These are phyloP conservation scores for Brenthis hecate DNA, from an alignment of 2,888 invertebrate genomes.

Conservation along the genomic window DNA sequence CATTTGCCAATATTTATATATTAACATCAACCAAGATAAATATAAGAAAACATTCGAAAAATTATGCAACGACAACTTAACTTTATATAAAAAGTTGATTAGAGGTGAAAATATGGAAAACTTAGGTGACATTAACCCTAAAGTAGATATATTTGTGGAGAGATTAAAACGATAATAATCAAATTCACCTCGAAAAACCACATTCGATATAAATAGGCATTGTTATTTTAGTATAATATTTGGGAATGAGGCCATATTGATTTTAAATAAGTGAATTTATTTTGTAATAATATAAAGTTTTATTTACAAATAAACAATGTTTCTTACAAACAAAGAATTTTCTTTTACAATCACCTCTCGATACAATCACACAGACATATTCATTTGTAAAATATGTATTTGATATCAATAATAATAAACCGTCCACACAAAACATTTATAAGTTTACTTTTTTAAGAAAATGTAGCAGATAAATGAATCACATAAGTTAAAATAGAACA, in stretches of 20 bases:
- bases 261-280: conserved; percentile 10
- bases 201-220: background rate
- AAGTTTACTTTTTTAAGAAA: too few relatives aligned
- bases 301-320: conserved; percentile 26
- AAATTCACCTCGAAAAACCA: background rate
- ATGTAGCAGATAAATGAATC: too few relatives aligned
- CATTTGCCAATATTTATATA: conserved; percentile 1
- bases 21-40: conserved; percentile 15
- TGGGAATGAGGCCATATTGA: background rate
- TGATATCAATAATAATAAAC: too few relatives aligned
- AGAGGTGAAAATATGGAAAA: background rate
- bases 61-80: conserved; percentile 54
- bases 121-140: conserved; percentile 30
- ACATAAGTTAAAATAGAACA: too few relatives aligned
- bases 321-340: background rate
- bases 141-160: conserved; percentile 35
- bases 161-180: conserved; percentile 1
- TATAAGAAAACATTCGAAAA: conserved; percentile 48
- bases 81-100: conserved; percentile 41
- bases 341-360: background rate
- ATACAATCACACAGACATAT: background rate
- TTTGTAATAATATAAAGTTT: conserved; percentile 4
- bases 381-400: too few relatives aligned
- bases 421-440: too few relatives aligned
- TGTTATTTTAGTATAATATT: background rate